Evolutionary conservation across 1,140 invertebrate genomes (phyloP).

Genomic region (Tetragonula clypearis): DNA sequence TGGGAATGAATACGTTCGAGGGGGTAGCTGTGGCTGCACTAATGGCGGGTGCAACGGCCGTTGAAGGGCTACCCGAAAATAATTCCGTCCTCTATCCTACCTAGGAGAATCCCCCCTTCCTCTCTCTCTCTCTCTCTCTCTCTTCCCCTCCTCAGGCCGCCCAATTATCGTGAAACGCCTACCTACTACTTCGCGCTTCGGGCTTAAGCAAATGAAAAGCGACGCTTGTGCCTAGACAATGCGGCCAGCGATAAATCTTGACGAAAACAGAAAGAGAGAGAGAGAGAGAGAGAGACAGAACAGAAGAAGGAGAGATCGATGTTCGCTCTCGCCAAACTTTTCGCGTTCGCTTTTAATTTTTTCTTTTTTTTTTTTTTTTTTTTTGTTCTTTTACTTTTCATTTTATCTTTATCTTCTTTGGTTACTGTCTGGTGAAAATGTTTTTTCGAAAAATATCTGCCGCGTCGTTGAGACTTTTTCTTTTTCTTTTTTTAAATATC

Average conservation of each 20-base stretch:
- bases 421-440: no score
- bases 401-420: no score
- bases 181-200: slow-evolving; percentile 70
- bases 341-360: background rate
- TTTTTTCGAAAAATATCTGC: background rate
- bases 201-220: slow-evolving; percentile 70
- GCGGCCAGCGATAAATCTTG: slow-evolving; percentile 58
- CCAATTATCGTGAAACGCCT: slow-evolving; percentile 78
- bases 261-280: no score
- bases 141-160: slow-evolving; percentile 46
- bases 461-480: background rate
- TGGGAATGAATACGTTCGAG: slow-evolving; percentile 73
- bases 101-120: slow-evolving; percentile 48
- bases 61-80: slow-evolving; percentile 78
- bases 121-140: no score
- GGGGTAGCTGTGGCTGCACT: slow-evolving; percentile 60
- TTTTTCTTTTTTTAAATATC: background rate
- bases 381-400: background rate
- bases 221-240: slow-evolving; percentile 53
- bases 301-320: background rate
- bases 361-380: no score
- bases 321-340: background rate
- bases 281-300: no score
- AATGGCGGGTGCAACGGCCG: slow-evolving; percentile 78
- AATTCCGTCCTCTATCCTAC: slow-evolving; percentile 70